Percentiles rank a stretch among this genome's conserved stretches.
Evolutionary conservation across 1,140 invertebrate species (phyloP).

Genomic region (Cydia pomonella): DNA sequence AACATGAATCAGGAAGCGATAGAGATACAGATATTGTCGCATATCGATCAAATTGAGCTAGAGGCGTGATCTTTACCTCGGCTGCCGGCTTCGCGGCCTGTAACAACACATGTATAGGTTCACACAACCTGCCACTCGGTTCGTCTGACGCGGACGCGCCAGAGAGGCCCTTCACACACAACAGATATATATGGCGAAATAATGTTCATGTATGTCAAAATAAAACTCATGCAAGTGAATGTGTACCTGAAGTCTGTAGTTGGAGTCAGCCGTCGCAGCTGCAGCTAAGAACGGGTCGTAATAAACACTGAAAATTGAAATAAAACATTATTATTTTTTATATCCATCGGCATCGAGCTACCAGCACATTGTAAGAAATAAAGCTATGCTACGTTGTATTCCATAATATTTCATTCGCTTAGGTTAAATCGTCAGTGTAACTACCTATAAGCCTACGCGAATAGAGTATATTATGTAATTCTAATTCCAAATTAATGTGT

Average conservation of each 20-base stretch:
- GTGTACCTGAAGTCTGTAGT: constrained; percentile 94
- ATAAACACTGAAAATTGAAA: constrained; percentile 89
- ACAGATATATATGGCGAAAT: constrained; percentile 5
- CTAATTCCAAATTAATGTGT: not conserved
- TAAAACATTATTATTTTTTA: constrained; percentile 34
- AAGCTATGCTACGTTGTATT: not conserved
- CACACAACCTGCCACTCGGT: constrained; percentile 44
- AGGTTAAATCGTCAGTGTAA: not conserved
- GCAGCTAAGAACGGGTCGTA: constrained; percentile 97
- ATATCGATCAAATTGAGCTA: constrained; percentile 57
- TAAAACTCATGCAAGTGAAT: constrained; percentile 1
- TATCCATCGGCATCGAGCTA: not conserved
- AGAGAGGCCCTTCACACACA: not conserved
- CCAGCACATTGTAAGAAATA: not conserved
- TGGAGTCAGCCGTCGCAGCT: constrained; percentile 90
- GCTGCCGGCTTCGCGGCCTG: constrained; percentile 85
- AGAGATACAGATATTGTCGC: constrained; percentile 71
- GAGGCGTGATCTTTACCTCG: constrained; percentile 80
- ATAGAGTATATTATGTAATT: not conserved
- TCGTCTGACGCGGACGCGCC: constrained; percentile 1
- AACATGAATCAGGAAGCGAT: constrained; percentile 79
- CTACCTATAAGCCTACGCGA: not conserved
- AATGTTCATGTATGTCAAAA: constrained; percentile 21
- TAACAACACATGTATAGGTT: constrained; percentile 81
- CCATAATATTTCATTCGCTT: not conserved